Evolutionary conservation across 2,113 vertebrate genomes (phyloP).

Genomic region (Macaca nemestrina): DNA sequence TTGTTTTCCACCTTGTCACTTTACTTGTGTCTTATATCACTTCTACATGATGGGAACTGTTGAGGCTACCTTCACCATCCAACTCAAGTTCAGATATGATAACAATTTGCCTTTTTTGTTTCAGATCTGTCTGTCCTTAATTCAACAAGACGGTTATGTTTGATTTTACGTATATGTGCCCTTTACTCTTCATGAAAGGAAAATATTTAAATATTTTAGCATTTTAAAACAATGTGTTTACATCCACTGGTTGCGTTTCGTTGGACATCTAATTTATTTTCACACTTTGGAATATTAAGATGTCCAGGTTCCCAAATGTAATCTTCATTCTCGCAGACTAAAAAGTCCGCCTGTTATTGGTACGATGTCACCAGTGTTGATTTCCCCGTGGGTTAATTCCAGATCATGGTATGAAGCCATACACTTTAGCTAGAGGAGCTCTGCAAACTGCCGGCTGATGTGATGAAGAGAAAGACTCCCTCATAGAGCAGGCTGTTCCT

Average conservation of each 20-base stretch:
- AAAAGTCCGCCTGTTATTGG: neutral
- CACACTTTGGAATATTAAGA: neutral
- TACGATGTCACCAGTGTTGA: neutral
- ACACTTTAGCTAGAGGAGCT: neutral
- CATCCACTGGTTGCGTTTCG: neutral
- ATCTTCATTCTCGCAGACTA: neutral
- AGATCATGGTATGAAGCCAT: constrained; percentile 30
- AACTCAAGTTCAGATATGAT: neutral
- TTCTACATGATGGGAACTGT: neutral
- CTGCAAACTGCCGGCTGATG: fast-evolving
- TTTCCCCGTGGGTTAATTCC: neutral
- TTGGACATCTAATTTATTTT: neutral
- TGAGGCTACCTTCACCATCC: neutral
- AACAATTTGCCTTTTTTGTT: neutral
- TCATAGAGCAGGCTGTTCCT: neutral
- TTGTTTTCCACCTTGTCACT: neutral
- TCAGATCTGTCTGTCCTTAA: neutral
- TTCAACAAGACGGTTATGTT: neutral
- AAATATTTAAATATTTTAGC: neutral
- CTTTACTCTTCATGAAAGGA: neutral
- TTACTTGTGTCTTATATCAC: neutral
- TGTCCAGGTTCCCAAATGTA: neutral
- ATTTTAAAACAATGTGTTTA: neutral
- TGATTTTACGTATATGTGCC: neutral
- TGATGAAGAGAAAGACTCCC: neutral